Evolutionary conservation across 2,888 invertebrate genomes (phyloP), one percentile per base, ranked within the genome.

Genomic region (Synergus laeviventris): DNA sequence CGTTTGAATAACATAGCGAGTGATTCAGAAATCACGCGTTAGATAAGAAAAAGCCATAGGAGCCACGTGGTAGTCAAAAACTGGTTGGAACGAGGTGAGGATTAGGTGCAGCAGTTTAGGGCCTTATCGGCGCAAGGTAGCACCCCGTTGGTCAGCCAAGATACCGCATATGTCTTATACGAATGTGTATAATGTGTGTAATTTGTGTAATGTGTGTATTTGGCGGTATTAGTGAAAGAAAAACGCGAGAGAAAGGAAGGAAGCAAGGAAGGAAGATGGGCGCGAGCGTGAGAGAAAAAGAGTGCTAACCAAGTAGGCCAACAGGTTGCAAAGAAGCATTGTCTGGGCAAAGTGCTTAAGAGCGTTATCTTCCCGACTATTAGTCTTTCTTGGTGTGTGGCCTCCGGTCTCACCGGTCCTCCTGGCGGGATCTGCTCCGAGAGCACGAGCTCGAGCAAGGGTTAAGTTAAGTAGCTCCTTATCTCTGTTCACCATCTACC

Each of bases 331-430:
- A 87, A 88, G 89, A 90, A 88, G 89, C 88, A 89, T 89, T 87
- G 89, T 87, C 87, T 88, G 87, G 89, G 87, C 89, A 89, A 90
- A 90, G 90, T 90, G 90, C 90, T 90, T 90, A 90, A 90, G 87
- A 89, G 88, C 87, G 90, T 90, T 90, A 90, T 90, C 90, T 89
- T 86, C 87, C 85, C 87, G 88, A 89, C 90, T 90, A 90, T 90
- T 90, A 90, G 89, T 89, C 89, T 90, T 89, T 88, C 90, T 89
- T 88, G 88, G 89, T 90, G 90, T 90, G 90, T 90, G 90, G 89
- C 86, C 89, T 85, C 86, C 84, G 86, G 86, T 86, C 86, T 87
- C 87, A 86, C 84, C 82, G 85, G 84, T 86, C 83, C 86, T 85
- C 85, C 82, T 80, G 81, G 70, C 76, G 77, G 49, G 70, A 31